Evolutionary conservation across 2,113 vertebrate species (phyloP), one percentile per base, ranked within the genome.

Genomic region (Eptatretus burgeri): DNA sequence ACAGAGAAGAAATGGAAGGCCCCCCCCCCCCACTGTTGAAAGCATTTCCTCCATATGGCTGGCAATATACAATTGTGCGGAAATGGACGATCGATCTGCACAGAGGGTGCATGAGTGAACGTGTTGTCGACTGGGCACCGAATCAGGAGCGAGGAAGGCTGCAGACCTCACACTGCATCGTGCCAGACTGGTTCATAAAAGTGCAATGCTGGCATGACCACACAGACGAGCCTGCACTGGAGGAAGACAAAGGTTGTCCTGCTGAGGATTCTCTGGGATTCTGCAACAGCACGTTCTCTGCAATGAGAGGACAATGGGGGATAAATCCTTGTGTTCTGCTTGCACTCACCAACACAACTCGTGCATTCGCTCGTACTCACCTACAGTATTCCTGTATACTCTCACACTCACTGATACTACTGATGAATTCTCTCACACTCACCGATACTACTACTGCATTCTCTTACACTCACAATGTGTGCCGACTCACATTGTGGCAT

Each of bases 181-280:
- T 98, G 76, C 89, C 89, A 0, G 86, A 84, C 74, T 85, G 89
- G 78, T 94, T 98, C 87, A 93, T 84, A 74, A 89, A 98, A 78
- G 91, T 98, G 78, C 91, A 98, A 76, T 98, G 91, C 69, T 81
- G 80, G 66, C 91, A 98, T 66, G 83, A 84, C 89, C 91, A 98
- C 80, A 94, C 79, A 72, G 85, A 74, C 0, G 81, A 83, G 70
- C n/a, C 74, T 73, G 2, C 77, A 68, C 1, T 76, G 76, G 1
- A 78, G 75, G 11, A 52, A 68, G 20, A n/a, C 56, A 0, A 79
- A 70, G 2, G 82, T 72, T 63, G 82, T 80, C 0, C 85, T 84
- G 51, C 78, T 73, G 18, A 95, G 16, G 84, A 85, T 3, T 80
- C 75, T 65, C 82, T 81, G 1, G 84, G 74, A 2, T 82, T 75